These are phyloP conservation scores for Netelia melanura DNA, from an alignment of 2,888 invertebrate species.

Conservation along the genomic window DNA sequence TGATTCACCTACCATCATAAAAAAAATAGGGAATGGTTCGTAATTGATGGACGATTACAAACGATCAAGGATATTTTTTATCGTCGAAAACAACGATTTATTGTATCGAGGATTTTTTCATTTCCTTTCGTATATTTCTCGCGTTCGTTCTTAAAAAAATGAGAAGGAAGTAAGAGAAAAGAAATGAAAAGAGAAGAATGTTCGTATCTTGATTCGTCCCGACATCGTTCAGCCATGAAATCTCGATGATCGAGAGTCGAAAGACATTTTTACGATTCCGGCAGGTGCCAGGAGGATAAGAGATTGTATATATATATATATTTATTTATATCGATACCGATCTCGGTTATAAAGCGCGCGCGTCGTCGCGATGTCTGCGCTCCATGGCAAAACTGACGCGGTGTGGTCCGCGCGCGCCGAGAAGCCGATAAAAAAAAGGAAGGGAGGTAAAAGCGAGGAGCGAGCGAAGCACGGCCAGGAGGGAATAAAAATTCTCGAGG, in stretches of 20 bases:
- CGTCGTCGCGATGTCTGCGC: slow-evolving; percentile 21
- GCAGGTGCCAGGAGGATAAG: slow-evolving; percentile 49
- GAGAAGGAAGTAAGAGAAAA: background rate
- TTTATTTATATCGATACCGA: background rate
- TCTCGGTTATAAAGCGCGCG: slow-evolving; percentile 17
- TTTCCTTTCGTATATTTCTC: background rate
- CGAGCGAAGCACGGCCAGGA: background rate
- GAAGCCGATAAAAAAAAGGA: background rate
- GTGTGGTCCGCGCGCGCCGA: background rate
- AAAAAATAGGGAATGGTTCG: background rate
- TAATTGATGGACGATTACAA: background rate
- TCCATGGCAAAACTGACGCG: background rate
- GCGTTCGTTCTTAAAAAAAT: background rate
- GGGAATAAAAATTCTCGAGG: slow-evolving; percentile 58
- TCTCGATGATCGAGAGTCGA: slow-evolving; percentile 52
- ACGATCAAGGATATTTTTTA: background rate
- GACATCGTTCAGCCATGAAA: slow-evolving; percentile 32
- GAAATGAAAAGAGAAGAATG: background rate
- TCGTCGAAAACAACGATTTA: background rate
- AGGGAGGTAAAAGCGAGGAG: background rate
- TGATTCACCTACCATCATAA: too few species aligned
- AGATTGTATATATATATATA: slow-evolving; percentile 6
- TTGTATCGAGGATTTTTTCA: background rate
- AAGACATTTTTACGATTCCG: slow-evolving; percentile 42
- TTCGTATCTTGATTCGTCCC: background rate